These are phyloP conservation scores for Limnodromus scolopaceus DNA, from an alignment of 2,797 vertebrate genomes.

Conservation along the genomic window DNA sequence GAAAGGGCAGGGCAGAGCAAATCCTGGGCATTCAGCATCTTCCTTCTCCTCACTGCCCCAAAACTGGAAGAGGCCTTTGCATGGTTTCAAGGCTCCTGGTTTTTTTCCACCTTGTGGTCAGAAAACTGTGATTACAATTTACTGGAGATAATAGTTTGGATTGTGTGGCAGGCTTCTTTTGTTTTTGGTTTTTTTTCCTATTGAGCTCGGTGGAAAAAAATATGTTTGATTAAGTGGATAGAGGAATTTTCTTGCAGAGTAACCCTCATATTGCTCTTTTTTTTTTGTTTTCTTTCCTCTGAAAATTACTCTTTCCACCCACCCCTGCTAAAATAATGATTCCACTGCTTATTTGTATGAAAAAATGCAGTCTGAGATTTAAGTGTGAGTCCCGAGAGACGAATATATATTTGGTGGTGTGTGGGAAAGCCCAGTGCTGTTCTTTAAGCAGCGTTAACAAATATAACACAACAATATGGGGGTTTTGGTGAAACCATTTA, in stretches of 20 bases:
- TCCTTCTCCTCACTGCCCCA: conserved; percentile 19
- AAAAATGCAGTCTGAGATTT: not conserved
- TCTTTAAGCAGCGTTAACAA: not conserved
- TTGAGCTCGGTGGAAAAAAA: not conserved
- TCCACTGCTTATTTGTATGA: not conserved
- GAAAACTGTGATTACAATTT: not conserved
- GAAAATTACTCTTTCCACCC: not conserved
- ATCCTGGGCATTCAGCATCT: conserved; percentile 33
- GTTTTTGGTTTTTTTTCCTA: not conserved
- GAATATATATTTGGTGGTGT: not conserved
- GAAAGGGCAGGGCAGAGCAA: conserved; percentile 81
- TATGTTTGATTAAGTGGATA: not conserved
- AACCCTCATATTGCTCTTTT: not conserved
- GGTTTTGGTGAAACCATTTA: not conserved
- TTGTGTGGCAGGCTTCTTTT: not conserved
- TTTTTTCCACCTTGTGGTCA: conserved; percentile 28
- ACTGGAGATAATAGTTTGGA: not conserved
- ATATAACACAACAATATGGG: not conserved
- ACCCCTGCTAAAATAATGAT: not conserved
- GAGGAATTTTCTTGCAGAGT: not conserved
- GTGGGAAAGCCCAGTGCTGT: not conserved
- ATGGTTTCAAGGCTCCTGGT: not conserved
- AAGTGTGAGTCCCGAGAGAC: not conserved
- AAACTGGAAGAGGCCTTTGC: conserved; percentile 64
- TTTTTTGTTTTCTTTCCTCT: not conserved